These are phyloP conservation scores for Paragorgia papillata DNA, from an alignment of 92 coral and sea anemone genomes.

Conservation along the genomic window DNA sequence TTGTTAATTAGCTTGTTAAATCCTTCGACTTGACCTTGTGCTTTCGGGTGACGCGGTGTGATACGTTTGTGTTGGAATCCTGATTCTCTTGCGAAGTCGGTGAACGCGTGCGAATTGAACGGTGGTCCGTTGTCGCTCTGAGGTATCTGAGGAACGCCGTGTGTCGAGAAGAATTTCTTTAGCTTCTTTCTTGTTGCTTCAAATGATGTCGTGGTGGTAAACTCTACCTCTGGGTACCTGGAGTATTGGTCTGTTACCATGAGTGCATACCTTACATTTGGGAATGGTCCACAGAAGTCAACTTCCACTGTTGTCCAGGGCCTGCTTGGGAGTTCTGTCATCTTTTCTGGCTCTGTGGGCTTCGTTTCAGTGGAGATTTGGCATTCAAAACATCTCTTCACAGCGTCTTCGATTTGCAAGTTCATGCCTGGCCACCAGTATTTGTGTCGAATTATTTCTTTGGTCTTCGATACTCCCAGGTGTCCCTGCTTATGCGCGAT, in stretches of 20 bases:
- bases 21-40: constrained; percentile 67
- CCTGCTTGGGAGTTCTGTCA: constrained; percentile 55
- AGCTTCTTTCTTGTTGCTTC: constrained; percentile 46
- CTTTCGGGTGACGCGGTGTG: constrained; percentile 60
- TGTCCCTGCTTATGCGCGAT: constrained; percentile 26
- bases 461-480: constrained; percentile 24
- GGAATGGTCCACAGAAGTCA: constrained; percentile 53
- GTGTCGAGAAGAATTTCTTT: constrained; percentile 51
- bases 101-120: constrained; percentile 60
- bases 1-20: not conserved
- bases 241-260: constrained; percentile 60
- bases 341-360: constrained; percentile 60
- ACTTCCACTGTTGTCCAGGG: constrained; percentile 55
- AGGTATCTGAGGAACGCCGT: constrained; percentile 44
- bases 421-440: constrained; percentile 19
- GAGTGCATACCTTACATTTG: constrained; percentile 33
- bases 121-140: constrained; percentile 68
- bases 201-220: constrained; percentile 39
- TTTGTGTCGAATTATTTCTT: constrained; percentile 23
- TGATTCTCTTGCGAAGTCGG: constrained; percentile 38
- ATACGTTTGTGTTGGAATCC: constrained; percentile 17
- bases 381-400: not conserved
- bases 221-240: constrained; percentile 61
- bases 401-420: not conserved
- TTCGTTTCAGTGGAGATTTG: constrained; percentile 29